Conservation (phyloP, 2,888 invertebrate genomes). For the Clanis bilineata region DNA sequence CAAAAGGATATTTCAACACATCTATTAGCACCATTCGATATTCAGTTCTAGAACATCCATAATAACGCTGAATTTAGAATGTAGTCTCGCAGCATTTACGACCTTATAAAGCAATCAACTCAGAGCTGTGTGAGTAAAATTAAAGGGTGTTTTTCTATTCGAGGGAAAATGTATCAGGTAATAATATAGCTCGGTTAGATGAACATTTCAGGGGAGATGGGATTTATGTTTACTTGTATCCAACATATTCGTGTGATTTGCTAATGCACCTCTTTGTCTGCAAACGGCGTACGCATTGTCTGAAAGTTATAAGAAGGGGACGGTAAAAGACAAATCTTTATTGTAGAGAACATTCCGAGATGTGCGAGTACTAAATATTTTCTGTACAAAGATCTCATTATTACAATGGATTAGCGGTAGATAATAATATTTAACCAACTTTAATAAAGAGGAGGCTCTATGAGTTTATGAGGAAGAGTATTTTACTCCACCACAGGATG, state of each 20-base stretch:
- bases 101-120: conserved; percentile 13
- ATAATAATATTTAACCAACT: no score
- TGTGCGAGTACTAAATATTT: neutral
- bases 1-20: conserved; percentile 10
- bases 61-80: conserved; percentile 3
- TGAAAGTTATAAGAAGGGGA: conserved; percentile 20
- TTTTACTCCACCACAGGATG: no score
- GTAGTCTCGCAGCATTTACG: conserved; percentile 1
- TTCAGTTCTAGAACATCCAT: accelerated
- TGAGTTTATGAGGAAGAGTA: no score
- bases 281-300: conserved; percentile 36
- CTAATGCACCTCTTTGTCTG: conserved; percentile 40
- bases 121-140: conserved; percentile 53
- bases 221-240: conserved; percentile 47
- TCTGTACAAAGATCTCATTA: neutral
- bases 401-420: no score
- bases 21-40: neutral
- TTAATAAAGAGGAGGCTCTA: no score
- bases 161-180: conserved; percentile 65
- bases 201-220: conserved; percentile 54
- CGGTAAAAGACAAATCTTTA: conserved; percentile 9
- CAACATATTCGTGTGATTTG: conserved; percentile 42
- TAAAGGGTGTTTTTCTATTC: conserved; percentile 65
- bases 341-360: neutral
- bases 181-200: conserved; percentile 60